Conservation (phyloP, 2,797 vertebrate species). For the Aselliscus stoliczkanus region DNA sequence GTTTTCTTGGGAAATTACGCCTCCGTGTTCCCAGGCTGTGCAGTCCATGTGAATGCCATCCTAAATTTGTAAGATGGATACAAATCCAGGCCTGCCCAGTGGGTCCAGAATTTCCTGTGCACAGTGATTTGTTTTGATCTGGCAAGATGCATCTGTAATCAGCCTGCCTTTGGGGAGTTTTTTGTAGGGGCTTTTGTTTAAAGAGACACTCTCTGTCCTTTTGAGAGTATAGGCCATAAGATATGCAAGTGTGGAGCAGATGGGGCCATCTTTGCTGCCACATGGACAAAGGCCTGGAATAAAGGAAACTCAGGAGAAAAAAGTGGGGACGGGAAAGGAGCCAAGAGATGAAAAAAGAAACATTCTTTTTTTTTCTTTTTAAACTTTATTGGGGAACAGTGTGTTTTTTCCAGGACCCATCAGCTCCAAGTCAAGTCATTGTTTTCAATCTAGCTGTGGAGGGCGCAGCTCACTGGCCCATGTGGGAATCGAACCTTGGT, state of each 20-base stretch:
- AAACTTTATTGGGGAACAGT: too few relatives aligned
- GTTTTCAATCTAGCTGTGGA: too few relatives aligned
- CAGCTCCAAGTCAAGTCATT: too few relatives aligned
- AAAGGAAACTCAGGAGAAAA: not conserved
- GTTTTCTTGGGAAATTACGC: not conserved
- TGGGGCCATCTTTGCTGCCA: not conserved
- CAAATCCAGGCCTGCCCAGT: not conserved
- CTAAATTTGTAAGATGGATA: not conserved
- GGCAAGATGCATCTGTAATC: not conserved
- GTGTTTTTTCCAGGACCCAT: too few relatives aligned
- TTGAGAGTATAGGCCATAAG: not conserved
- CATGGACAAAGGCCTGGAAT: not conserved
- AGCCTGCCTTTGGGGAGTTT: not conserved
- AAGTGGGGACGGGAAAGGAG: not conserved
- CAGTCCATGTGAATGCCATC: rapidly evolving
- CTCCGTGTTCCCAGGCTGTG: not conserved
- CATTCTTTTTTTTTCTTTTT: too few relatives aligned
- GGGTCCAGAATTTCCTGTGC: not conserved
- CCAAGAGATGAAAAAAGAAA: not conserved
- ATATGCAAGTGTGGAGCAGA: not conserved
- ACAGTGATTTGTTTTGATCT: not conserved
- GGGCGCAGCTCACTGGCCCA: too few relatives aligned
- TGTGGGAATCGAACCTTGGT: too few relatives aligned
- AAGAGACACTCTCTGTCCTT: not conserved
- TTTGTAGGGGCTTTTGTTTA: not conserved